Conservation (phyloP, 92 coral and sea anemone genomes). For the Siderastrea radians region DNA sequence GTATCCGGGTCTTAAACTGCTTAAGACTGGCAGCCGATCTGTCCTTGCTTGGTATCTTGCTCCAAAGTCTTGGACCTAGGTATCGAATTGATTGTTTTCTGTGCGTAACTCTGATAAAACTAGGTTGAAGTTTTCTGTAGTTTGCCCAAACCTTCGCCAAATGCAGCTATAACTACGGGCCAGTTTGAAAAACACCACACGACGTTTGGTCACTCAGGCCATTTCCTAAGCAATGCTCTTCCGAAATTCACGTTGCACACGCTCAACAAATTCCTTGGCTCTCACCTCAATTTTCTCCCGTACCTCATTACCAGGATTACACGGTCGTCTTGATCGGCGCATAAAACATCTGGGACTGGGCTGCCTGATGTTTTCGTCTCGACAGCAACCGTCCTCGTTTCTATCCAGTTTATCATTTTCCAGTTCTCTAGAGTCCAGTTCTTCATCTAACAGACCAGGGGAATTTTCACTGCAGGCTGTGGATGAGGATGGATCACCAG, state of each 20-base stretch:
- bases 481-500: slow-evolving; percentile 8
- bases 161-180: neutral
- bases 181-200: neutral
- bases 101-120: too few relatives aligned
- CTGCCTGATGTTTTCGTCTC: slow-evolving; percentile 45
- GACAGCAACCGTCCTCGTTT: neutral
- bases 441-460: slow-evolving; percentile 2
- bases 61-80: too few relatives aligned
- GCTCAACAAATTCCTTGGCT: slow-evolving; percentile 56
- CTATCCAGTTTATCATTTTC: too few relatives aligned
- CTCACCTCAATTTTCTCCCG: slow-evolving; percentile 69
- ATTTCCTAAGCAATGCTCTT: neutral
- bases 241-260: slow-evolving; percentile 3
- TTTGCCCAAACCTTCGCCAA: neutral
- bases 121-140: too few relatives aligned
- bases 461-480: slow-evolving; percentile 1
- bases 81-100: too few relatives aligned
- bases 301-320: slow-evolving; percentile 52
- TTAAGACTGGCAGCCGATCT: too few relatives aligned
- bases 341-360: too few relatives aligned
- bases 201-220: neutral
- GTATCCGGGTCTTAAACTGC: too few relatives aligned
- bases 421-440: neutral
- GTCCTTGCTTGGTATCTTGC: too few relatives aligned
- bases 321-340: neutral